Evolutionary conservation across 2,888 invertebrate species (phyloP).

Genomic region (Lochmaea capreae): DNA sequence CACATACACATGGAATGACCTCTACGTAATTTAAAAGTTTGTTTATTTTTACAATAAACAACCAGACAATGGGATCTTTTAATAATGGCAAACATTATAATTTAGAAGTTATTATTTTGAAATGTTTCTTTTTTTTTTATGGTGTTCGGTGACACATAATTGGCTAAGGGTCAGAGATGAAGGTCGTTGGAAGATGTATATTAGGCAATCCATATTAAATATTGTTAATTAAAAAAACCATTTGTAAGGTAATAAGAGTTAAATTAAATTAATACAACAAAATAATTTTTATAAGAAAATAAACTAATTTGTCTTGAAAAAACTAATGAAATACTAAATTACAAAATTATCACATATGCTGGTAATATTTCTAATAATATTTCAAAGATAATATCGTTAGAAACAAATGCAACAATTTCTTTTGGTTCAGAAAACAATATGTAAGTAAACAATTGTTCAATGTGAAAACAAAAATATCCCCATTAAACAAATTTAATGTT

Average conservation of each 20-base stretch:
- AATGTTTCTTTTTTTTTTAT: constrained; percentile 2
- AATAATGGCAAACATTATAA: neutral
- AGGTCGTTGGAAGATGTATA: neutral
- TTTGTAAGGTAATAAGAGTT: neutral
- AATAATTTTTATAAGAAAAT: too few relatives aligned
- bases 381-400: too few relatives aligned
- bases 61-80: constrained; percentile 6
- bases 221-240: neutral
- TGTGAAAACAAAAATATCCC: too few relatives aligned
- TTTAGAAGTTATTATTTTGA: constrained; percentile 2
- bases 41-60: constrained; percentile 8
- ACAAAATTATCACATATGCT: too few relatives aligned
- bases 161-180: neutral
- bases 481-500: too few relatives aligned
- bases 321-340: too few relatives aligned
- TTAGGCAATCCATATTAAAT: neutral
- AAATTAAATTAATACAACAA: too few relatives aligned
- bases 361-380: too few relatives aligned
- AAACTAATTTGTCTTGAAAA: too few relatives aligned
- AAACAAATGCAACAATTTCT: too few relatives aligned
- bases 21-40: constrained; percentile 2
- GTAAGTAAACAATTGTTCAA: too few relatives aligned
- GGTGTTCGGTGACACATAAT: neutral
- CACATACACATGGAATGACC: constrained; percentile 6
- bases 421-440: too few relatives aligned